These are phyloP conservation scores for Coenonympha arcania DNA, from an alignment of 2,888 invertebrate species.

Conservation along the genomic window DNA sequence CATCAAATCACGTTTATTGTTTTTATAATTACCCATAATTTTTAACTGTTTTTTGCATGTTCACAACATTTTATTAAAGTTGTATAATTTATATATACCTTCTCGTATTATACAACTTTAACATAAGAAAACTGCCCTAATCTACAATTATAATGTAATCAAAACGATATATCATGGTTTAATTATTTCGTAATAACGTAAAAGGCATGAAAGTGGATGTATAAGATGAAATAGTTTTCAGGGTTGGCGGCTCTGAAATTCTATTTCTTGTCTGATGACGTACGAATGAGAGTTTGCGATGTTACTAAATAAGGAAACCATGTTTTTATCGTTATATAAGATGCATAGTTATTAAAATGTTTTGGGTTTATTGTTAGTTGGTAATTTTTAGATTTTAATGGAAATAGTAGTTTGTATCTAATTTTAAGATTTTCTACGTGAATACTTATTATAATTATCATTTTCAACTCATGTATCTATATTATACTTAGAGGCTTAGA, in stretches of 20 bases:
- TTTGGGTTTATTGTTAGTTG: too few relatives aligned
- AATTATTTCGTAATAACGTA: conserved; percentile 32
- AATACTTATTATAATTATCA: too few relatives aligned
- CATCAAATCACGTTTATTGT: neutral
- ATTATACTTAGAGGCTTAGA: neutral
- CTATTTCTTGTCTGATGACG: conserved; percentile 26
- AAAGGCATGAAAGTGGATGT: conserved; percentile 33
- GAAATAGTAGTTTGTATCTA: neutral
- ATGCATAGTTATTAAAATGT: neutral
- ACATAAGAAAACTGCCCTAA: neutral
- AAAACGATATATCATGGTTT: conserved; percentile 14
- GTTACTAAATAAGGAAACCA: conserved; percentile 23
- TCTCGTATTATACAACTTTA: neutral
- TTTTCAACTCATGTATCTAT: neutral
- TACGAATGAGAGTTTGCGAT: conserved; percentile 9
- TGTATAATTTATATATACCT: too few relatives aligned
- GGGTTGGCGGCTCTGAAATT: conserved; percentile 59
- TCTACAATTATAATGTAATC: neutral
- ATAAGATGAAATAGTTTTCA: conserved; percentile 37
- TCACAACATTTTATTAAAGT: neutral
- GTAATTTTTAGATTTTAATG: too few relatives aligned
- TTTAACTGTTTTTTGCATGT: too few relatives aligned
- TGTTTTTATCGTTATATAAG: neutral
- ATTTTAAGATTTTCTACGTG: too few relatives aligned
- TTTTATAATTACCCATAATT: neutral